phyloP scores from a whole-genome alignment of 2,888 invertebrate genomes.

The Ornithoptera alexandrae region DNA sequence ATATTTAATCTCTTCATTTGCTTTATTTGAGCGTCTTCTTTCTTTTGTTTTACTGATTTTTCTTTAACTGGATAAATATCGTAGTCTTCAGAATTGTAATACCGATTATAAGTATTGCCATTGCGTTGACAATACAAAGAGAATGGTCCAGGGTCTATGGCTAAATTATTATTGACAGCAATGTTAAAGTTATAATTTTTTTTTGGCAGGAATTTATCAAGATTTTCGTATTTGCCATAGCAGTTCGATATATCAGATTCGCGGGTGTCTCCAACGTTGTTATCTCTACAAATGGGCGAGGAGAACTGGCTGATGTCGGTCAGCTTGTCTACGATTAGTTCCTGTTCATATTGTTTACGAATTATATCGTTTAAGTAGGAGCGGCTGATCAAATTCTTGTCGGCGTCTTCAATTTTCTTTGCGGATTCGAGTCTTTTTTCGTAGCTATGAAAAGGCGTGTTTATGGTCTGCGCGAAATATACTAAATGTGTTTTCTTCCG shows the following conservation, averaged over 20 bases:
- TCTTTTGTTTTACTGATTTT: constrained; percentile 42
- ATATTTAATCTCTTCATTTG: constrained; percentile 39
- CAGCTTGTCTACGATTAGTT: constrained; percentile 41
- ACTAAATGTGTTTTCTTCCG: constrained; percentile 40
- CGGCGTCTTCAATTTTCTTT: background rate
- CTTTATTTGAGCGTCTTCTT: constrained; percentile 38
- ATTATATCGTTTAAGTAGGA: constrained; percentile 49
- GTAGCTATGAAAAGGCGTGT: constrained; percentile 39
- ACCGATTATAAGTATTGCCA: constrained; percentile 39
- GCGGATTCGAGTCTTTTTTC: constrained; percentile 6
- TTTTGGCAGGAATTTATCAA: constrained; percentile 47
- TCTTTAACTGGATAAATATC: constrained; percentile 68
- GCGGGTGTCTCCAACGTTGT: constrained; percentile 29
- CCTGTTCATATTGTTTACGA: constrained; percentile 53
- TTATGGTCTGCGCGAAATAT: constrained; percentile 46
- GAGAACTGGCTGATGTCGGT: constrained; percentile 54
- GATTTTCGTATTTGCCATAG: constrained; percentile 53
- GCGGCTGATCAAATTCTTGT: constrained; percentile 30
- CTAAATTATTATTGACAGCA: constrained; percentile 16
- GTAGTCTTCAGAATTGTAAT: constrained; percentile 61
- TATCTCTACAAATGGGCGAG: constrained; percentile 58
- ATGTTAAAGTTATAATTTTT: constrained; percentile 29
- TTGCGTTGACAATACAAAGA: constrained; percentile 31
- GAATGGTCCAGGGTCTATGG: constrained; percentile 25
- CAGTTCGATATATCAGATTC: constrained; percentile 60